These are phyloP conservation scores for Eulithis prunata DNA, from an alignment of 2,888 invertebrate species.

Conservation along the genomic window DNA sequence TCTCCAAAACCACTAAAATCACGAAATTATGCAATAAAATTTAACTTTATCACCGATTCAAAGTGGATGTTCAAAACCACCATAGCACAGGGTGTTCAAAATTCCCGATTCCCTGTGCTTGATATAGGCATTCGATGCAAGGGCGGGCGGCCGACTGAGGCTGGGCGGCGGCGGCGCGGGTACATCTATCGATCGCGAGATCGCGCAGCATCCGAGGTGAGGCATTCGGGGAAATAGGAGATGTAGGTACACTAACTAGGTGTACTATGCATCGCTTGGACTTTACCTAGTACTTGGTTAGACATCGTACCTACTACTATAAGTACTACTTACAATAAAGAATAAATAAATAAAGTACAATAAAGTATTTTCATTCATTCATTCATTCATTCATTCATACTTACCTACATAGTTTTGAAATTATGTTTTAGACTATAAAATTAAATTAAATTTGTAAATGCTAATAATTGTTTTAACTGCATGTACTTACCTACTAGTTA, in stretches of 20 bases:
- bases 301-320: no score
- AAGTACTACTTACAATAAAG: no score
- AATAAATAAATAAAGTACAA: no score
- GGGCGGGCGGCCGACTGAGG: conserved; percentile 55
- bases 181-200: conserved; percentile 66
- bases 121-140: conserved; percentile 13
- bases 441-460: no score
- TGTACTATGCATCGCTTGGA: not conserved
- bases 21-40: conserved; percentile 23
- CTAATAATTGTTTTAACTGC: no score
- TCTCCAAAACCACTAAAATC: conserved; percentile 57
- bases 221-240: conserved; percentile 26
- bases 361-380: no score
- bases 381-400: no score
- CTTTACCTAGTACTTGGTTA: no score
- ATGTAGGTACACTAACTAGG: conserved; percentile 50
- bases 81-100: conserved; percentile 14
- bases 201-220: conserved; percentile 70
- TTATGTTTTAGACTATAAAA: no score
- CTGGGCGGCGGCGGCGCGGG: conserved; percentile 48
- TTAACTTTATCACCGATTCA: conserved; percentile 2
- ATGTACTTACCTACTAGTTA: no score
- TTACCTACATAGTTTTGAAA: no score
- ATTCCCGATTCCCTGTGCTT: conserved; percentile 3
- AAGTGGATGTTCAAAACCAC: conserved; percentile 25